Evolutionary conservation across 2,797 vertebrate genomes (phyloP), one percentile per base, ranked within the genome.

Genomic region (Notolepis coatsorum): DNA sequence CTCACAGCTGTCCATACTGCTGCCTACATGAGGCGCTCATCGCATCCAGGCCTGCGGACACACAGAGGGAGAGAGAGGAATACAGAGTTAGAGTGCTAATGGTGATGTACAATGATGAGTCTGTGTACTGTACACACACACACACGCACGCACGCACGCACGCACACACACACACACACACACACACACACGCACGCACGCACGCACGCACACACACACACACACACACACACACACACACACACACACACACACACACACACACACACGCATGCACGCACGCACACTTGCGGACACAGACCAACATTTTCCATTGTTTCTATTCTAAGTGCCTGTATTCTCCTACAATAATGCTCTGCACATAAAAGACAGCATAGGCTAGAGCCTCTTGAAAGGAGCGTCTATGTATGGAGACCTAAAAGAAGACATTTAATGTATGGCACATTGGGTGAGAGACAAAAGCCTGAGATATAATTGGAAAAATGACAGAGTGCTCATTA

Each of bases 1-100:
- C 96, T 99, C 97, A 99, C 98, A 98, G 96, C 96, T 96, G 96
- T 99, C 98, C 98, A 99, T 99, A 96, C 94, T 94, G 94, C 96
- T 94, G 96, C 94, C 94, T 94, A 96, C 95, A 94, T 93, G 95
- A 96, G 96, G 96, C 93, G 90, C 93, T 98, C 98, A 99, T 99
- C 90, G 97, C 97, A 98, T 96, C 96, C 94, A 95, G 91, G 96
- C 96, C 98, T 99, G 91, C 43, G 81, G 71, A 83, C 65, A 88
- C 64, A 87, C 33, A 86, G 43, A 52, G 17, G n/a, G n/a, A 64
- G 69, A 66, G 17, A 61, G 27, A 68, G 12, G 71, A 68, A 75
- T 62, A 68, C 73, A 50, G 77, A 60, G 73, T 90, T 85, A 90
- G 56, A 77, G 64, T 61, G 71, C 24, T 68, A 59, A 38, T 53